Base-by-base conservation (phyloP, 2,113 vertebrate species). In the Cebus imitator region DNA sequence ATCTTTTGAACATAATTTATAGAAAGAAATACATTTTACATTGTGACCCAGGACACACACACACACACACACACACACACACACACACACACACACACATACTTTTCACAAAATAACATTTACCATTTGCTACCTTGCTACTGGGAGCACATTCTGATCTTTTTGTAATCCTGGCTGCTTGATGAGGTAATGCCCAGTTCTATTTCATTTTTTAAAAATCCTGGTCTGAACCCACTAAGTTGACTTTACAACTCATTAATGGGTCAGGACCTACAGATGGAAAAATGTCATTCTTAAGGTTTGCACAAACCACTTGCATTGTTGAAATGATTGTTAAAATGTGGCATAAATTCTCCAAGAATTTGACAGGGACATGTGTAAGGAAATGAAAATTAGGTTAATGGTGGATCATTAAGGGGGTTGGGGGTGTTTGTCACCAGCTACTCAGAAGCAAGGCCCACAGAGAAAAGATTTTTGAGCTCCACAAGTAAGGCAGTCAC, bases 251-350 rank as follows among this genome's bases (percentile, higher is more conserved):
- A 30, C 25, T 94, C 50, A 45, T 23, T 25, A 91, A 52, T 9
- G 40, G 90, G 30, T 91, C 21, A 48, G 66, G 37, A 68, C 18
- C 48, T 58, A 68, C 4, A 40, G 21, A 80, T 66, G 75, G 45
- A 78, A 86, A 90, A 92, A 90, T 32, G 21, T 27, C 13, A 32
- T 66, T 76, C 45, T 45, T 48, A 32, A 68, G 14, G 5, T 86
- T 52, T 92, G 58, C 72, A 75, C 43, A 92, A 84, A 84, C n/a
- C 23, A 6, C 84, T 75, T 64, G 18, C 37, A 73, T 78, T 58
- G 45, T 48, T 94, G 92, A 79, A 94, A 72, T 58, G 66, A 50
- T 64, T 95, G 58, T 81, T 87, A 87, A 92, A 73, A 52, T n/a
- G 6, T 64, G 43, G 58, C 64, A 50, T 78, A 57, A 84, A 86